Percentiles rank a stretch among this genome's conserved stretches.
These are phyloP conservation scores for Lepeophtheirus nordmannii DNA, from an alignment of 2,888 invertebrate species.

Conservation along the genomic window DNA sequence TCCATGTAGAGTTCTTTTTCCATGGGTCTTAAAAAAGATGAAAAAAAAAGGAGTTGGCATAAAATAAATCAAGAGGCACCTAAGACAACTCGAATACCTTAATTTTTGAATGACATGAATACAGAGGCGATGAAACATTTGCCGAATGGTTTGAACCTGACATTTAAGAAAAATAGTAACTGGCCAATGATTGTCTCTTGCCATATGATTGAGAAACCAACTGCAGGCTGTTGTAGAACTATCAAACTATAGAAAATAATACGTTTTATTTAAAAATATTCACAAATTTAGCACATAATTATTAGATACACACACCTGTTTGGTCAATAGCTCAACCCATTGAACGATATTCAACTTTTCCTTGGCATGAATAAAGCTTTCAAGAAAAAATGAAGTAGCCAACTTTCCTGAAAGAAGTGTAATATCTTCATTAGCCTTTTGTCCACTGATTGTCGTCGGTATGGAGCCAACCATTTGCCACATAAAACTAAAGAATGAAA, in stretches of 20 bases:
- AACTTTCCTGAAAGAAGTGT: constrained; percentile 70
- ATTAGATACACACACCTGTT: constrained; percentile 45
- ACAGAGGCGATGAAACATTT: constrained; percentile 87
- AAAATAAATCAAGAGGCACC: neutral
- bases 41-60: neutral
- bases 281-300: neutral
- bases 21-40: constrained; percentile 11
- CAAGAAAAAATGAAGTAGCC: constrained; percentile 83
- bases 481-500: constrained; percentile 56
- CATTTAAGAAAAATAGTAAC: constrained; percentile 85
- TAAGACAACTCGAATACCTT: constrained; percentile 39
- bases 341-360: constrained; percentile 95
- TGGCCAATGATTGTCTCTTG: constrained; percentile 86
- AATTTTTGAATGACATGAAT: constrained; percentile 85
- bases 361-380: constrained; percentile 90
- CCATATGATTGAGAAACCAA: constrained; percentile 86
- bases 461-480: constrained; percentile 89
- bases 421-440: constrained; percentile 50
- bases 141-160: constrained; percentile 88
- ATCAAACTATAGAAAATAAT: constrained; percentile 26
- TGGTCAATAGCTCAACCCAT: constrained; percentile 86
- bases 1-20: constrained; percentile 12
- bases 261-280: neutral
- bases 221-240: constrained; percentile 51
- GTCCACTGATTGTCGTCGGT: constrained; percentile 66